These are phyloP conservation scores for Sebastes cheni DNA, from an alignment of 2,797 vertebrate genomes.

Conservation along the genomic window DNA sequence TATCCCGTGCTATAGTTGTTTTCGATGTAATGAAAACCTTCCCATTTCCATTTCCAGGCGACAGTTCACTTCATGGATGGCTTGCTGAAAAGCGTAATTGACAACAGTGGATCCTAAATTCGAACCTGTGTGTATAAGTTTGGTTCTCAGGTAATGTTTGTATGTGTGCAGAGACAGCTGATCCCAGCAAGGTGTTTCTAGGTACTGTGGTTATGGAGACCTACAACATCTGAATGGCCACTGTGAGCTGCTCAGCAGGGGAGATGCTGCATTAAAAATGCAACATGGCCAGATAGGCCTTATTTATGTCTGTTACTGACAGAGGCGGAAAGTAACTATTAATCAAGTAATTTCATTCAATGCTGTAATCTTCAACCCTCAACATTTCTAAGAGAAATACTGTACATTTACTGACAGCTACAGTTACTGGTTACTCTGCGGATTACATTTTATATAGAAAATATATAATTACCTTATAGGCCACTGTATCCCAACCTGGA, in stretches of 20 bases:
- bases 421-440: neutral
- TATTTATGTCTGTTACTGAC: slow-evolving; percentile 6
- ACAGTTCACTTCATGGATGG: neutral
- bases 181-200: slow-evolving; percentile 16
- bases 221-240: slow-evolving; percentile 26
- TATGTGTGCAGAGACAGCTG: neutral
- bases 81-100: neutral
- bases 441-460: neutral
- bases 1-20: neutral
- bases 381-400: neutral
- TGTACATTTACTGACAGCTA: neutral
- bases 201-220: slow-evolving; percentile 55
- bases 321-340: neutral
- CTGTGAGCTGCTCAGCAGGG: slow-evolving; percentile 43
- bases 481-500: neutral
- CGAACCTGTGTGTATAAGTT: neutral
- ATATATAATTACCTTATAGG: neutral
- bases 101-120: neutral
- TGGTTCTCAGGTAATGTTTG: neutral
- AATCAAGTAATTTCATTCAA: neutral
- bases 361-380: neutral
- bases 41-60: neutral
- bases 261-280: slow-evolving; percentile 51
- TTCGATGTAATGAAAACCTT: slow-evolving; percentile 1
- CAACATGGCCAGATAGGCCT: neutral